Percentiles rank a stretch among this genome's conserved stretches.
phyloP scores from a whole-genome alignment of 1,140 invertebrate species.

The Gryllus bimaculatus region DNA sequence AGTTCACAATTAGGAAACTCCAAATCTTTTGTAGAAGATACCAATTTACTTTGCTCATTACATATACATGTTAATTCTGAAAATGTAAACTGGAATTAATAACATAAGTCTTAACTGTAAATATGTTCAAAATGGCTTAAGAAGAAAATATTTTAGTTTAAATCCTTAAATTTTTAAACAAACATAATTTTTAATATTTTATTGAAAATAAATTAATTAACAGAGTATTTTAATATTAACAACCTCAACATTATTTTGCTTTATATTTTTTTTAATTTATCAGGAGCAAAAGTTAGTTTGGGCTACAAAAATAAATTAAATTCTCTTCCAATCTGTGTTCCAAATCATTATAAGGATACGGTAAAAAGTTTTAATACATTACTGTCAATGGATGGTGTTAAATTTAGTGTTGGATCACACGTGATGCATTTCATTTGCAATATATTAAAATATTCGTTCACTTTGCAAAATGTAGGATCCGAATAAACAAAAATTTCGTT shows the following conservation, averaged over 20 bases:
- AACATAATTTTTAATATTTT: neutral
- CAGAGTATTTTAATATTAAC: neutral
- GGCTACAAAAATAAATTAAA: neutral
- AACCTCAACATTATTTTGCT: neutral
- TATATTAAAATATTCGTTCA: conserved; percentile 12
- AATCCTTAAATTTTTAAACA: neutral
- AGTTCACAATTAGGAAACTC: conserved; percentile 13
- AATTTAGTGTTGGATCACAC: conserved; percentile 2
- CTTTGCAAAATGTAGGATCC: neutral
- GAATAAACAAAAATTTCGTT: conserved; percentile 10
- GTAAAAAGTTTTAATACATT: neutral
- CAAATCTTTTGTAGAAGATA: neutral
- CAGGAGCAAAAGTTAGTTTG: neutral
- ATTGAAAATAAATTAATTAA: neutral
- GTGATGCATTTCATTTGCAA: conserved; percentile 9
- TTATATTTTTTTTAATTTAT: too few species aligned
- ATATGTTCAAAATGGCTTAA: neutral
- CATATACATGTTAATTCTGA: conserved; percentile 17
- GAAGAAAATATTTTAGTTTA: neutral
- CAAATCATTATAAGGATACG: neutral
- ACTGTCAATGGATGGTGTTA: conserved; percentile 15
- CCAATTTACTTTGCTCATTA: conserved; percentile 14
- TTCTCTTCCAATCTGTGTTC: neutral
- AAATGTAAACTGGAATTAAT: neutral
- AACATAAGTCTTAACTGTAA: too few species aligned